Base-by-base conservation (phyloP, 2,113 vertebrate genomes). In the Nothocercus julius region DNA sequence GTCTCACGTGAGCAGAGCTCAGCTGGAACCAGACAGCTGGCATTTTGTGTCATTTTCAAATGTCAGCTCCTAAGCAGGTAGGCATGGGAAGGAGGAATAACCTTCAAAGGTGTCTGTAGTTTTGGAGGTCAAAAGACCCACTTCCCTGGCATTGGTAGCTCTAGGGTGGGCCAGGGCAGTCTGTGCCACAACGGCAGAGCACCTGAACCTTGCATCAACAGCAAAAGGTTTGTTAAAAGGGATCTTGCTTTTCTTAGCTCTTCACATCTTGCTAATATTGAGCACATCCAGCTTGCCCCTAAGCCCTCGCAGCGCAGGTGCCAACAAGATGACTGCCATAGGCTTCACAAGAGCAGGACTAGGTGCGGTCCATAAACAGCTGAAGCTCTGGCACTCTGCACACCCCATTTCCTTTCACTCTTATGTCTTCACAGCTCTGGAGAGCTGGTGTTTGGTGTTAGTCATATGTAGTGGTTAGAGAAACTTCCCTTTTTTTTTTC, bases 401-500 rank as follows among this genome's bases (percentile, higher is more conserved):
- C 63, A 67, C 14, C 42, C 53, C 7, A 0, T 3, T 27, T 59
- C 34, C 54, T 85, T 45, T 21, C 19, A 17, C 27, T 40, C 66
- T 64, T 88, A 18, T 42, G 9, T 21, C 30, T 56, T 59, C 67
- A 63, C 3, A 11, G 1, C 56, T 74, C 45, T 19, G 44, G 72
- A 36, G 40, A 63, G 66, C 70, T 79, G 54, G 13, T 49, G 6
- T 25, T 25, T 3, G 0, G 13, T 68, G 12, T 69, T 25, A 22
- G 72, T 36, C 58, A 30, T 51, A 0, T 0, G n/a, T 15, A 49
- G 47, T 12, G 8, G 24, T 4, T 86, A 42, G 16, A 0, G 1
- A 28, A 40, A 30, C 47, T 49, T 45, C 34, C 21, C 38, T 36
- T 0, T 38, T 67, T 85, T 91, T 91, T 87, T 76, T 40, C 58